A percentile compares a stretch with the other conserved stretches of the same genome.
phyloP scores from a whole-genome alignment of 2,888 invertebrate genomes.

The Bursaphelenchus okinawaensis region DNA sequence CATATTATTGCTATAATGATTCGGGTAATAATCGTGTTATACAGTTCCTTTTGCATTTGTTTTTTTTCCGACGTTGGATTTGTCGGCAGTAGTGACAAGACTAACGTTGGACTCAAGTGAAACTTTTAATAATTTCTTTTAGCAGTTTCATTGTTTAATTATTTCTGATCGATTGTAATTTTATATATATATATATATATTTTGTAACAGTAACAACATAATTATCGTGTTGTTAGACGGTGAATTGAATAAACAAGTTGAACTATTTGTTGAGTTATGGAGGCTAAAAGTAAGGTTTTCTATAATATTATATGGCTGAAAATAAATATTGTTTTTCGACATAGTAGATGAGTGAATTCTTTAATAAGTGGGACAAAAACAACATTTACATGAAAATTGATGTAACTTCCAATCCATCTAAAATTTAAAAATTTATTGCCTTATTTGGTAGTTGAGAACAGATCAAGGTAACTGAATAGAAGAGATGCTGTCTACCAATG shows the following conservation, averaged over 20 bases:
- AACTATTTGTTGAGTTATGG: too few relatives aligned
- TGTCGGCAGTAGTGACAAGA: neutral
- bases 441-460: neutral
- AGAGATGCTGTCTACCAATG: neutral
- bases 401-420: too few relatives aligned
- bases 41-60: neutral
- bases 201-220: too few relatives aligned
- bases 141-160: neutral
- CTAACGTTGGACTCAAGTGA: neutral
- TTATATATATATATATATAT: too few relatives aligned
- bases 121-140: neutral
- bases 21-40: neutral
- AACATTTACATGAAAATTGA: too few relatives aligned
- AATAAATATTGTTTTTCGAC: too few relatives aligned
- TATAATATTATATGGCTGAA: too few relatives aligned
- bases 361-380: too few relatives aligned
- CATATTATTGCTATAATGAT: neutral
- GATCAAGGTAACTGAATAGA: neutral
- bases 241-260: neutral
- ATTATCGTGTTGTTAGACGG: too few relatives aligned
- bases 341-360: too few relatives aligned
- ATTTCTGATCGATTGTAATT: neutral
- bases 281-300: too few relatives aligned
- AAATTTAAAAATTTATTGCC: neutral
- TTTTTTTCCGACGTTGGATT: neutral